Base-by-base conservation (phyloP, 1,140 invertebrate genomes). In the Coenobita brevimanus region DNA sequence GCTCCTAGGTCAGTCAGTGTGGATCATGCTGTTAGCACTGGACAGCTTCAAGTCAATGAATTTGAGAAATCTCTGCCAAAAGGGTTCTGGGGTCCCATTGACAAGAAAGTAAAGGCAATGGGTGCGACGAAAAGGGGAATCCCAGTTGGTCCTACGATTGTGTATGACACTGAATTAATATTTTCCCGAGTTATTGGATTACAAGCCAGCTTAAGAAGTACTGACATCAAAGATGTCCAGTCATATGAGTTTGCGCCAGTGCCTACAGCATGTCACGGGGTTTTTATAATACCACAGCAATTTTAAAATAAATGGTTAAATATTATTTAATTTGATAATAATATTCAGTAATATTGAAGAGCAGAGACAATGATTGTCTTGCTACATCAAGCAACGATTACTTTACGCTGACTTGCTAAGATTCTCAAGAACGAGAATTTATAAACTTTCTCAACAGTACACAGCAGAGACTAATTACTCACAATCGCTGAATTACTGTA, bases 191-290 rank as follows among this genome's bases (percentile, higher is more conserved):
- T 67, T 33, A 67, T 67, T 24, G 62, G 62, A n/a, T 33, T 24
- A 67, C 62, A 67, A n/a, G 21, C 62, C 30, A 67, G 62, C 62
- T n/a, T 8, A 67, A n/a, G 62, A 24, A 33, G n/a, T 24, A n/a
- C n/a, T 6, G n/a, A 67, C n/a, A 10, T 67, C 21, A 67, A 67
- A 67, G 62, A 67, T 67, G n/a, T 67, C 6, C 62, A 10, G 4
- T 67, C 62, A 6, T 67, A 67, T 33, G 62, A 67, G 30, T 24
- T 67, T 6, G 62, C 62, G n/a, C 62, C 62, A 67, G n/a, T 67
- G 4, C 62, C 62, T 10, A 67, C 62, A 33, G n/a, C n/a, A n/a
- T n/a, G n/a, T n/a, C n/a, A n/a, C n/a, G n/a, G n/a, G n/a, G n/a
- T n/a, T n/a, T n/a, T n/a, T n/a, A n/a, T n/a, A n/a, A n/a, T n/a